A percentile compares a stretch with the other conserved stretches of the same genome.
phyloP scores from a whole-genome alignment of 2,888 invertebrate species.

The Heliconius erato region DNA sequence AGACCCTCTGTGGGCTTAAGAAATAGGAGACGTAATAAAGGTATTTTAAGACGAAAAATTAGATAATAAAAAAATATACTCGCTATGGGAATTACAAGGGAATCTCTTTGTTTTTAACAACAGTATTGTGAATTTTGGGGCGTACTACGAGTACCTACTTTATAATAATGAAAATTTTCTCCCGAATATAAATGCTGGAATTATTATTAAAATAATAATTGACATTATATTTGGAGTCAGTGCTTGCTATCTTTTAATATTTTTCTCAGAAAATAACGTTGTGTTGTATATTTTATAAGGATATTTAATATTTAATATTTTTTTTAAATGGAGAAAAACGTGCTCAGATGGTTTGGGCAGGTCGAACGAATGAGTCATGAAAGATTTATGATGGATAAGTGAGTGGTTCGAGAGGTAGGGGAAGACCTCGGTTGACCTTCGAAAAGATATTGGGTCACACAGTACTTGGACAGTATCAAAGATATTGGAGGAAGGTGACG shows the following conservation, averaged over 20 bases:
- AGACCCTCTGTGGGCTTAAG: conserved; percentile 21
- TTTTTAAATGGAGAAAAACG: not conserved
- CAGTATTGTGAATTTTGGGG: conserved; percentile 16
- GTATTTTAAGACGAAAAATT: conserved; percentile 49
- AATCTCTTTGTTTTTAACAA: conserved; percentile 37
- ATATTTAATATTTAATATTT: not conserved
- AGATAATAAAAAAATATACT: conserved; percentile 54
- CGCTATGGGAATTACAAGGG: conserved; percentile 53
- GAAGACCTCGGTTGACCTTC: no score
- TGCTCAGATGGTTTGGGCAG: no score
- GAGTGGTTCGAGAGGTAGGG: no score
- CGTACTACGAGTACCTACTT: conserved; percentile 1
- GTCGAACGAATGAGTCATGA: no score
- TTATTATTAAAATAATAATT: conserved; percentile 14
- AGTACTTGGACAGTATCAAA: no score
- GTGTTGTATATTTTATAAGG: not conserved
- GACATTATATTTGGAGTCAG: not conserved
- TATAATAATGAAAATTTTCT: conserved; percentile 15
- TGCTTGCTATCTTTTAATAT: not conserved
- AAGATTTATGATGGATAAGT: no score
- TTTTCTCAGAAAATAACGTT: not conserved
- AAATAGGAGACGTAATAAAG: conserved; percentile 50
- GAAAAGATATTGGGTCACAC: no score
- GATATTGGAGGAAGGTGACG: no score
- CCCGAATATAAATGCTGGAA: conserved; percentile 12